These are phyloP conservation scores for Ectemnius lituratus DNA, from an alignment of 2,888 invertebrate genomes.

Conservation along the genomic window DNA sequence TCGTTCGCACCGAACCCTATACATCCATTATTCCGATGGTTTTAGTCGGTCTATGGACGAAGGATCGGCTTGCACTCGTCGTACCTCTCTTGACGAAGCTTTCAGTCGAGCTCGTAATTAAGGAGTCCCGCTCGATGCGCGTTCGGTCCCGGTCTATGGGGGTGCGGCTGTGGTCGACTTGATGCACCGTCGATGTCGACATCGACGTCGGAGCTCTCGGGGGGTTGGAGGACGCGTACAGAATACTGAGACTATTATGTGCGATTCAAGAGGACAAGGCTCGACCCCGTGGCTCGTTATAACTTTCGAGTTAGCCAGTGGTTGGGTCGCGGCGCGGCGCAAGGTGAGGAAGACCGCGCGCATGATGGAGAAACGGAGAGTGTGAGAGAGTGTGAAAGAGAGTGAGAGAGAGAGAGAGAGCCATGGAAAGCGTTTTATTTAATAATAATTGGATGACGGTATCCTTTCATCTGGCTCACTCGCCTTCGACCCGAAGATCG, in stretches of 20 bases:
- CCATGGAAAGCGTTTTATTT: slow-evolving; percentile 71
- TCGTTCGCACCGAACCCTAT: slow-evolving; percentile 46
- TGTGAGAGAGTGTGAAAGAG: slow-evolving; percentile 5
- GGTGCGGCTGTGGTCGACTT: slow-evolving; percentile 41
- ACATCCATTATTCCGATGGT: slow-evolving; percentile 44
- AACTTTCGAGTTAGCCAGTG: slow-evolving; percentile 70
- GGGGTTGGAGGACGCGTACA: slow-evolving; percentile 41
- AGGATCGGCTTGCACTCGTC: slow-evolving; percentile 36
- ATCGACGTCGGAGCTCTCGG: slow-evolving; percentile 32
- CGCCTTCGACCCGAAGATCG: slow-evolving; percentile 37
- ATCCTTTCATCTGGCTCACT: slow-evolving; percentile 70
- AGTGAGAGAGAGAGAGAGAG: slow-evolving; percentile 40
- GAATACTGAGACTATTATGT: slow-evolving; percentile 62
- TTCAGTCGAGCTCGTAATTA: slow-evolving; percentile 56
- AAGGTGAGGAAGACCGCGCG: slow-evolving; percentile 67
- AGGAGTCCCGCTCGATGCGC: slow-evolving; percentile 60
- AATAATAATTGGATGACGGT: slow-evolving; percentile 76
- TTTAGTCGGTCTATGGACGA: slow-evolving; percentile 53
- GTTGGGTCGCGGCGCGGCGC: slow-evolving; percentile 60
- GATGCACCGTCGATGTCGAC: slow-evolving; percentile 34
- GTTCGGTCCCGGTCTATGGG: slow-evolving; percentile 40
- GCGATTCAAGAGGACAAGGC: slow-evolving; percentile 62
- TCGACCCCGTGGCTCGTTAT: slow-evolving; percentile 68
- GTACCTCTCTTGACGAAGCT: slow-evolving; percentile 37
- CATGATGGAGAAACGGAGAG: slow-evolving; percentile 50